phyloP scores from a whole-genome alignment of 2,888 invertebrate species.

The Falcaria lacertinaria region DNA sequence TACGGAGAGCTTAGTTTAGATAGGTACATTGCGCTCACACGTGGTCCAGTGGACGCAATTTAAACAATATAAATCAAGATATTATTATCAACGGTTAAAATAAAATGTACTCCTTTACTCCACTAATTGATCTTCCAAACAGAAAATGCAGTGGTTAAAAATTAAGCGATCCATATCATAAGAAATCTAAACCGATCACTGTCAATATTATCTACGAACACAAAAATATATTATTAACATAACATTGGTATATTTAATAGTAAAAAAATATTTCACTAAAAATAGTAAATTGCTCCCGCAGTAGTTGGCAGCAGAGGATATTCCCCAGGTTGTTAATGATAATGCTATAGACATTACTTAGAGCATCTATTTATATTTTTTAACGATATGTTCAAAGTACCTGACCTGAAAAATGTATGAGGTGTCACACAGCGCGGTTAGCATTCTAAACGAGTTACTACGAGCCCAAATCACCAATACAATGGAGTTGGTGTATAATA shows the following conservation, averaged over 20 bases:
- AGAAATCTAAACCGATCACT: slow-evolving; percentile 29
- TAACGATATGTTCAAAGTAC: slow-evolving; percentile 4
- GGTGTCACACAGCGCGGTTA: background rate
- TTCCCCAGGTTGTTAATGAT: background rate
- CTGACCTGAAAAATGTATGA: background rate
- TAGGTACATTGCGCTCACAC: background rate
- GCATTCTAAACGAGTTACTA: slow-evolving; percentile 18
- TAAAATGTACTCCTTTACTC: slow-evolving; percentile 38
- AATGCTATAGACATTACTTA: no score
- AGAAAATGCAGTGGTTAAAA: slow-evolving; percentile 27
- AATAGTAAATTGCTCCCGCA: slow-evolving; percentile 18
- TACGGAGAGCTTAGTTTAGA: slow-evolving; percentile 45
- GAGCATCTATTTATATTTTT: background rate
- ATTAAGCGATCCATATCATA: slow-evolving; percentile 28
- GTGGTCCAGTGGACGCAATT: background rate
- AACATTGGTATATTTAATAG: slow-evolving; percentile 40
- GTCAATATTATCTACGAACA: slow-evolving; percentile 37
- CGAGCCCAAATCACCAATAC: slow-evolving; percentile 35
- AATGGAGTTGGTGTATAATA: slow-evolving; percentile 37
- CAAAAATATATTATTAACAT: slow-evolving; percentile 31
- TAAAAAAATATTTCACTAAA: slow-evolving; percentile 43
- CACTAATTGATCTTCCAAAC: slow-evolving; percentile 39
- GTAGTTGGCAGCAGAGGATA: background rate
- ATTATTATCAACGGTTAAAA: slow-evolving; percentile 39
- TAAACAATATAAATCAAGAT: no score